Conservation (phyloP, 2,113 vertebrate species). For the Lethenteron camtschaticum region DNA sequence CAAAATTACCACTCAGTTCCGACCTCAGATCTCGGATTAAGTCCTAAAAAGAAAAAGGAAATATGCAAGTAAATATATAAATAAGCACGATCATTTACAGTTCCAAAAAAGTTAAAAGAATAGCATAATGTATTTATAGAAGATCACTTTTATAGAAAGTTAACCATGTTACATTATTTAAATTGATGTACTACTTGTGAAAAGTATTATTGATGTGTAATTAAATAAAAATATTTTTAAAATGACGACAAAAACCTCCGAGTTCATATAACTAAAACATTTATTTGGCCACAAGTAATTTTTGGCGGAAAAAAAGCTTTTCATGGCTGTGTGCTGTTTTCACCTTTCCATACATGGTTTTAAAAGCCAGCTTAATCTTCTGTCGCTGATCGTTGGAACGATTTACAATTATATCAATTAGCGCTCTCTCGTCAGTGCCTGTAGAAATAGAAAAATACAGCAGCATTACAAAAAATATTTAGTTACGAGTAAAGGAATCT, state of each 20-base stretch:
- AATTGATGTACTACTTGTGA: background rate
- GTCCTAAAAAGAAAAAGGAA: constrained; percentile 24
- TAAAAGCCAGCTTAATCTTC: constrained; percentile 43
- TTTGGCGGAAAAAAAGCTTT: background rate
- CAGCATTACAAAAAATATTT: constrained; percentile 2
- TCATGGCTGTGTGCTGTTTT: background rate
- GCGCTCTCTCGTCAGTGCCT: constrained; percentile 43
- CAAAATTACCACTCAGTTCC: constrained; percentile 41
- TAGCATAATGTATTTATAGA: too few relatives aligned
- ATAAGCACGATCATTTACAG: too few relatives aligned
- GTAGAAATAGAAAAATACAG: constrained; percentile 12
- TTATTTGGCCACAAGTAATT: background rate
- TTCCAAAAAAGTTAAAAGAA: too few relatives aligned
- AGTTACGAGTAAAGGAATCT: too few relatives aligned
- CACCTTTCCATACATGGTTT: constrained; percentile 54
- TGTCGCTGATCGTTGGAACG: constrained; percentile 40
- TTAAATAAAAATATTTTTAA: background rate
- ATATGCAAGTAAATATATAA: background rate
- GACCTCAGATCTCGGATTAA: constrained; percentile 52
- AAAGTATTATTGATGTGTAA: background rate
- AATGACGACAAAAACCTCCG: background rate
- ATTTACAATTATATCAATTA: constrained; percentile 31
- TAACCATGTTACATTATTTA: background rate
- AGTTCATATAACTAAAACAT: background rate
- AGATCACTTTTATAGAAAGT: too few relatives aligned